These are phyloP conservation scores for Mycalesis mineus DNA, from an alignment of 2,888 invertebrate species.

Conservation along the genomic window DNA sequence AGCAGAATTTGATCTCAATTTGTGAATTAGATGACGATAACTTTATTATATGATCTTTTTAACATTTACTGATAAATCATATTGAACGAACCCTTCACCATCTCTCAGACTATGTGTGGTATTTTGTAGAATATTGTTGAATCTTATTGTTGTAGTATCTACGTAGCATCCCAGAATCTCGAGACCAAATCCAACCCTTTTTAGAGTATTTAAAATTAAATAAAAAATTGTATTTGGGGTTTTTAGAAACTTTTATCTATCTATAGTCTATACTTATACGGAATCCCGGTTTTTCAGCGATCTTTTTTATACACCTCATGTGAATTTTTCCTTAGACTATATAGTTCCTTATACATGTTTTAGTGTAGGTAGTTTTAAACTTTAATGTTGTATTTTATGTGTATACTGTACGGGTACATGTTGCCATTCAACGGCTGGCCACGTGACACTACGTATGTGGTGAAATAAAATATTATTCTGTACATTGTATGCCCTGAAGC, in stretches of 20 bases:
- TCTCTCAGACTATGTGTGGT: slow-evolving; percentile 43
- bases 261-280: slow-evolving; percentile 54
- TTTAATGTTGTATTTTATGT: neutral
- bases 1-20: no score
- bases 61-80: neutral
- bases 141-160: slow-evolving; percentile 57
- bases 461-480: no score
- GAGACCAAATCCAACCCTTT: slow-evolving; percentile 71
- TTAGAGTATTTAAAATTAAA: slow-evolving; percentile 59
- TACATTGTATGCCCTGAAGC: no score
- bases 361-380: slow-evolving; percentile 48
- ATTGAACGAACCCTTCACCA: neutral
- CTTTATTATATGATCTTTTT: neutral
- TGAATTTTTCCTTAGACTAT: slow-evolving; percentile 61
- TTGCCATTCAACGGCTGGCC: neutral
- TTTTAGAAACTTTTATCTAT: slow-evolving; percentile 68
- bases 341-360: slow-evolving; percentile 39
- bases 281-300: slow-evolving; percentile 59
- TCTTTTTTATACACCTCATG: slow-evolving; percentile 70
- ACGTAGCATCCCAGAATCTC: slow-evolving; percentile 68
- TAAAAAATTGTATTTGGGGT: slow-evolving; percentile 47
- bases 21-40: no score
- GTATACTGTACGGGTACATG: slow-evolving; percentile 21
- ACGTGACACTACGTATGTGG: neutral
- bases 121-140: slow-evolving; percentile 73